Evolutionary conservation across 2,888 invertebrate species (phyloP).

Genomic region (Drosophila anceps): DNA sequence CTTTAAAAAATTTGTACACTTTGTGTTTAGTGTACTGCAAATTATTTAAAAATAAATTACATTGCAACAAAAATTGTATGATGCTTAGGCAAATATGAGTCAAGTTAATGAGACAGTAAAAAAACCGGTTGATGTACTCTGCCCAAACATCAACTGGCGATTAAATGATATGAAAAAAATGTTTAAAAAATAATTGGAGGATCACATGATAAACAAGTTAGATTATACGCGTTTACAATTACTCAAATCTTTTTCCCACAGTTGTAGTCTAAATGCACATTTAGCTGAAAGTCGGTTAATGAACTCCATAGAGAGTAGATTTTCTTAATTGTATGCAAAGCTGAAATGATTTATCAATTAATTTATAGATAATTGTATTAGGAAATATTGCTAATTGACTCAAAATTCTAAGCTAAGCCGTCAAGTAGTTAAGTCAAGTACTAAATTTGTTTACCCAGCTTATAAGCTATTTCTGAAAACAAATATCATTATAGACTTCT

Average conservation of each 20-base stretch:
- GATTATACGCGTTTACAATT: background rate
- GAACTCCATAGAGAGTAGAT: background rate
- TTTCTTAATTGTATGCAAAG: background rate
- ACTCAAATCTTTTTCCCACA: slow-evolving; percentile 6
- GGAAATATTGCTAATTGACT: no score
- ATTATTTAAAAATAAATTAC: background rate
- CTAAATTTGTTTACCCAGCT: background rate
- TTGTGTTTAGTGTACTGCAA: background rate
- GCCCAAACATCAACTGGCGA: slow-evolving; percentile 1
- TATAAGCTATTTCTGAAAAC: background rate
- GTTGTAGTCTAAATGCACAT: background rate
- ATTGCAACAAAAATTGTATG: background rate
- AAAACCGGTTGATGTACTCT: slow-evolving; percentile 31
- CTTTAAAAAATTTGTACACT: background rate
- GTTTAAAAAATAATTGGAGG: slow-evolving; percentile 11
- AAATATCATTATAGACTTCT: slow-evolving; percentile 5
- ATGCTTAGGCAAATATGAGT: slow-evolving; percentile 21
- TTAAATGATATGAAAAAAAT: slow-evolving; percentile 3
- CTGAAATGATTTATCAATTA: background rate
- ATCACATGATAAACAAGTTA: slow-evolving; percentile 22
- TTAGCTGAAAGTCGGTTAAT: background rate
- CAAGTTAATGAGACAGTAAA: slow-evolving; percentile 20
- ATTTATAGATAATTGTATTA: background rate
- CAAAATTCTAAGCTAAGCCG: background rate
- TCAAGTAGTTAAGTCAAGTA: background rate